Percentiles rank a stretch among this genome's conserved stretches.
These are phyloP conservation scores for Pachyseris speciosa DNA, from an alignment of 64 coral and sea anemone genomes.

Conservation along the genomic window DNA sequence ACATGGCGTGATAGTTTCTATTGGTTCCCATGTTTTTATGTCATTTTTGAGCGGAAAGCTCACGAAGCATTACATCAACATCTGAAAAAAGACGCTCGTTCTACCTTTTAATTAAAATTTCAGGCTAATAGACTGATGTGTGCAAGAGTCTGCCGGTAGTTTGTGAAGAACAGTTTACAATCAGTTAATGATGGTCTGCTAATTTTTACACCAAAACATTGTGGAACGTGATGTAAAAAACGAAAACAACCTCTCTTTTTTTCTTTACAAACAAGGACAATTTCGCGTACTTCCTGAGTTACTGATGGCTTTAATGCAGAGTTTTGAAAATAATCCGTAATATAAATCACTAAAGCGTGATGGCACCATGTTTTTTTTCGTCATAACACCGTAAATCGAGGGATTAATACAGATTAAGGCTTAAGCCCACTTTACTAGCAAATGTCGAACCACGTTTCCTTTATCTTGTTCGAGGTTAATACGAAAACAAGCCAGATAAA, in stretches of 20 bases:
- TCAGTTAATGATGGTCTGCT: too few relatives aligned
- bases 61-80: neutral
- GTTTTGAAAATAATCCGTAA: neutral
- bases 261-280: too few relatives aligned
- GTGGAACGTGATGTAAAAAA: too few relatives aligned
- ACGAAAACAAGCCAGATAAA: neutral
- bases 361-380: neutral
- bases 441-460: neutral
- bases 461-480: neutral
- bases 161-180: too few relatives aligned
- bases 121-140: too few relatives aligned
- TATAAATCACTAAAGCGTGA: neutral
- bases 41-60: slow-evolving; percentile 12
- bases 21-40: neutral
- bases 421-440: neutral
- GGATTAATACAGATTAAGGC: neutral
- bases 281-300: too few relatives aligned
- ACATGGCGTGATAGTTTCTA: neutral
- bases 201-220: too few relatives aligned
- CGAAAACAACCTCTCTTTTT: too few relatives aligned
- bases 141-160: too few relatives aligned
- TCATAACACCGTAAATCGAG: neutral
- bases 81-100: too few relatives aligned
- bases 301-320: too few relatives aligned
- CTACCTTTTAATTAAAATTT: neutral